Conservation (phyloP, 2,888 invertebrate genomes). For the Neoitamus cyanurus region DNA sequence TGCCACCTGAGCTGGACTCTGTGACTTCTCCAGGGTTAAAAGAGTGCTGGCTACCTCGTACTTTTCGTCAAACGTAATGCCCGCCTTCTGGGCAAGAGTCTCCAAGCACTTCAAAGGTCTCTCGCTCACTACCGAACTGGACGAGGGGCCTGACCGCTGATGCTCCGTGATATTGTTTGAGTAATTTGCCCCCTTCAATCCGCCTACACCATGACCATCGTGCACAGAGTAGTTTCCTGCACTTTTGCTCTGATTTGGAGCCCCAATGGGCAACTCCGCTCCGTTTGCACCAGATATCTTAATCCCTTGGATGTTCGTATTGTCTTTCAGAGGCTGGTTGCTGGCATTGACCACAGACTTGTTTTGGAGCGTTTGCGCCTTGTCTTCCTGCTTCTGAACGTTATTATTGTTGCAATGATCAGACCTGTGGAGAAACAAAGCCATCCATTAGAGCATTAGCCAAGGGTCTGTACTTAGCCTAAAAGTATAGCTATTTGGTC, state of each 20-base stretch:
- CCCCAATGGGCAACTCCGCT: slow-evolving; percentile 53
- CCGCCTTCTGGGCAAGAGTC: slow-evolving; percentile 79
- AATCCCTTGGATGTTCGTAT: slow-evolving; percentile 21
- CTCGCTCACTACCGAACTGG: slow-evolving; percentile 56
- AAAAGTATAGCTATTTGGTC: background rate
- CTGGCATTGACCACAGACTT: background rate
- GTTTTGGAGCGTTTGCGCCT: slow-evolving; percentile 56
- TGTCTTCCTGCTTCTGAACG: slow-evolving; percentile 69
- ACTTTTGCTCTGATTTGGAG: slow-evolving; percentile 29
- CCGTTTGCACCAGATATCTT: slow-evolving; percentile 59
- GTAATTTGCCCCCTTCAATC: background rate
- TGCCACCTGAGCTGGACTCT: slow-evolving; percentile 67
- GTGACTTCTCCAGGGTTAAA: slow-evolving; percentile 74
- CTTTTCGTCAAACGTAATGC: slow-evolving; percentile 79
- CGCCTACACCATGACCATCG: slow-evolving; percentile 6
- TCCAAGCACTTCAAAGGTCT: slow-evolving; percentile 76
- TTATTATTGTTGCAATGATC: slow-evolving; percentile 72
- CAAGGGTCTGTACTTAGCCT: background rate
- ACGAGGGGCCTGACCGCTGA: background rate
- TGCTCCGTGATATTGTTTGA: background rate
- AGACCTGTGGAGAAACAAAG: slow-evolving; percentile 68
- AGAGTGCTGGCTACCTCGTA: slow-evolving; percentile 77
- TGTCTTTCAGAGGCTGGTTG: slow-evolving; percentile 17
- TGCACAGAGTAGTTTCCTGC: background rate
- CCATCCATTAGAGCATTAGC: background rate